Percentiles rank a stretch among this genome's conserved stretches.
phyloP scores from a whole-genome alignment of 53 echinoderm and acorn worm genomes.

The Henricia sp. region DNA sequence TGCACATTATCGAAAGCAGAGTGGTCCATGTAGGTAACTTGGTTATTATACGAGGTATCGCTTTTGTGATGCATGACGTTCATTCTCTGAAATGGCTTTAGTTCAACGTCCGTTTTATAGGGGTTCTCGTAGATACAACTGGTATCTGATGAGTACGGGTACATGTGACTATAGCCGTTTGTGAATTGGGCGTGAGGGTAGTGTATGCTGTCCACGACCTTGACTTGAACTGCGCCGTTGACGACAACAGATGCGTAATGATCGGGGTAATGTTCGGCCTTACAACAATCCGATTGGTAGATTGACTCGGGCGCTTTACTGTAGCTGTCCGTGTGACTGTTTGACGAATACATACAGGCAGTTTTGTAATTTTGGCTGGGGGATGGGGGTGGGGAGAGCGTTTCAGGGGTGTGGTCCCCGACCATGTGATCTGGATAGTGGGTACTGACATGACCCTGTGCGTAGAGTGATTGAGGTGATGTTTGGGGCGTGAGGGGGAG shows the following conservation, averaged over 20 bases:
- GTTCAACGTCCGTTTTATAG: conserved; percentile 50
- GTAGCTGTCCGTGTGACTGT: conserved; percentile 21
- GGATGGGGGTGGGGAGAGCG: conserved; percentile 83
- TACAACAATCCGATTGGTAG: conserved; percentile 60
- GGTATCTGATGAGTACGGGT: conserved; percentile 43
- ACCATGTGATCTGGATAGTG: conserved; percentile 72
- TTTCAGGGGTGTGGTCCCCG: conserved; percentile 40
- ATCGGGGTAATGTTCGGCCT: conserved; percentile 84
- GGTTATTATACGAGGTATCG: neutral
- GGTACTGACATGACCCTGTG: conserved; percentile 55
- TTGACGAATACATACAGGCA: conserved; percentile 66
- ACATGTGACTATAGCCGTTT: conserved; percentile 41
- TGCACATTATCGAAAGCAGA: neutral
- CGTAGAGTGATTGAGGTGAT: conserved; percentile 79
- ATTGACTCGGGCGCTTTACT: conserved; percentile 36
- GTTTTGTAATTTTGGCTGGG: conserved; percentile 64
- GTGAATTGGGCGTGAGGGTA: conserved; percentile 51
- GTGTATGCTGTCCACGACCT: conserved; percentile 66
- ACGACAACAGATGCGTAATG: conserved; percentile 85
- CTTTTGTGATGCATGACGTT: conserved; percentile 10
- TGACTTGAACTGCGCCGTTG: conserved; percentile 87
- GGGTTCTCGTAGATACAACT: conserved; percentile 50
- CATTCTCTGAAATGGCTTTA: conserved; percentile 59
- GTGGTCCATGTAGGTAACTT: neutral
- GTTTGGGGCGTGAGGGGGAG: conserved; percentile 85